Conservation (phyloP, 2,888 invertebrate genomes). For the Aporophyla nigra region DNA sequence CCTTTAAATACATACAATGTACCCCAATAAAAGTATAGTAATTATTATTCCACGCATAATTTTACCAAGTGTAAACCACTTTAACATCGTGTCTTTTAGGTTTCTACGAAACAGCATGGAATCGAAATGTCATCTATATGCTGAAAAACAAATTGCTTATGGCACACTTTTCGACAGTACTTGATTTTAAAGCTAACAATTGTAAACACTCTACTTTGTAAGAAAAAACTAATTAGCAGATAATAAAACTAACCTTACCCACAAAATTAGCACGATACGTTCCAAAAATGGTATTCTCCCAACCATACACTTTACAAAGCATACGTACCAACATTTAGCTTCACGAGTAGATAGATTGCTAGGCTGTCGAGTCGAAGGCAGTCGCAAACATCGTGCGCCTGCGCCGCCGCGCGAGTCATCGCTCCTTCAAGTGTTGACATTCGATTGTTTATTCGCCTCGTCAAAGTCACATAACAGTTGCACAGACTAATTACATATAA, state of each 20-base stretch:
- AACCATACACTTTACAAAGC: slow-evolving; percentile 10
- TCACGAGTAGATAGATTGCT: slow-evolving; percentile 40
- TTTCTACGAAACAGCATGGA: no score
- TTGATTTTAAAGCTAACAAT: no score
- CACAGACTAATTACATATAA: slow-evolving; percentile 83
- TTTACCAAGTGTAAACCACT: no score
- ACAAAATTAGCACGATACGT: slow-evolving; percentile 27
- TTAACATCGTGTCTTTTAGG: no score
- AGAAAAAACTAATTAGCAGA: slow-evolving; percentile 17
- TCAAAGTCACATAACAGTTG: slow-evolving; percentile 84
- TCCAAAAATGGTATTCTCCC: slow-evolving; percentile 16
- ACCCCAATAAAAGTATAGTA: not conserved
- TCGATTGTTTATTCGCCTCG: slow-evolving; percentile 86
- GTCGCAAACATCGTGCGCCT: slow-evolving; percentile 68
- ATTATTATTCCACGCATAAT: no score
- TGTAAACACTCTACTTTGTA: not conserved
- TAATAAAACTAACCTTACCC: slow-evolving; percentile 23
- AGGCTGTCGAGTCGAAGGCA: slow-evolving; percentile 69
- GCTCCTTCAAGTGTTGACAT: slow-evolving; percentile 89
- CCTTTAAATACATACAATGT: not conserved
- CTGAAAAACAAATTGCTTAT: no score
- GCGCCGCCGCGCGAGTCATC: slow-evolving; percentile 81
- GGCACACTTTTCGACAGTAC: no score
- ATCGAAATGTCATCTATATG: no score
- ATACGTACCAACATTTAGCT: slow-evolving; percentile 15